Base-by-base conservation (phyloP, 2,797 vertebrate species). In the Psittacula echo region DNA sequence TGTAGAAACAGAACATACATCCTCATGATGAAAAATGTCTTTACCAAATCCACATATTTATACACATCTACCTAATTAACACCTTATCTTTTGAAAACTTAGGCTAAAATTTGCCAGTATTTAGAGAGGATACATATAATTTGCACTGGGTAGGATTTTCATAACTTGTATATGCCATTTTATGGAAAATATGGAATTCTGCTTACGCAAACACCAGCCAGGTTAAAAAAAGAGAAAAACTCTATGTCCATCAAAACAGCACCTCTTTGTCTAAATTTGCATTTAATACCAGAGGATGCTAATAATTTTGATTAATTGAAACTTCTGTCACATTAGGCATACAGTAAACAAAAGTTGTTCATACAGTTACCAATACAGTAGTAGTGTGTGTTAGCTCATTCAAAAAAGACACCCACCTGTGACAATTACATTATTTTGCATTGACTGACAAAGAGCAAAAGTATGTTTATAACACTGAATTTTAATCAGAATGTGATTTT, bases 361-460 rank as follows among this genome's bases (percentile, higher is more conserved):
- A 81, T 73, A 89, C 30, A 48, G 45, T 74, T 87, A 93, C 65
- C 42, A 92, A 74, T 34, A 74, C 23, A 37, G 53, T 87, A 95
- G 41, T 34, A 50, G 23, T 6, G 7, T 75, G n/a, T 39, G 21
- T 71, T 81, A 91, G 32, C 42, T 90, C 62, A 58, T 60, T 90
- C 44, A 39, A 75, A 87, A 75, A 74, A 76, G 54, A 74, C 88
- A 88, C 39, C n/a, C 61, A 77, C 17, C 0, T 58, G 66, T 17
- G 60, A 22, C 21, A 73, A 72, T 56, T 68, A 18, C 7, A 92
- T 54, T 73, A 62, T 64, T 93, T 65, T 94, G 72, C 50, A 83
- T 41, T 85, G 76, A 82, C 68, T 87, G 74, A 65, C 74, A 92
- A 95, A 85, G n/a, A 90, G 24, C 34, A 93, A 80, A 92, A 85